Evolutionary conservation across 2,113 vertebrate species (phyloP).

Genomic region (Herpailurus yagouaroundi): DNA sequence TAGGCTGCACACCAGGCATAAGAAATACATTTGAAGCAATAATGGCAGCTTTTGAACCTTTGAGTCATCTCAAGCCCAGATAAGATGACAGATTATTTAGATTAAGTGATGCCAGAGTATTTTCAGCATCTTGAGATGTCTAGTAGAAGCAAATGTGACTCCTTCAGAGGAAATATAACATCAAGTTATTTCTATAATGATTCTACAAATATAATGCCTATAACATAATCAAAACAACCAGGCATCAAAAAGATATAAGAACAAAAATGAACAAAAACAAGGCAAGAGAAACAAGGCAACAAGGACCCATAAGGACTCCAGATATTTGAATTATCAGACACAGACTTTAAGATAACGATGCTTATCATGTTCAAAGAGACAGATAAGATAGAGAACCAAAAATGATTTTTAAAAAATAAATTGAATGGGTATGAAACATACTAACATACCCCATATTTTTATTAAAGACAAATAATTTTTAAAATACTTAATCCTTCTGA

Average conservation of each 20-base stretch:
- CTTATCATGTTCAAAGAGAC: background rate
- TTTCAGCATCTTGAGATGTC: background rate
- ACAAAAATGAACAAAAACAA: background rate
- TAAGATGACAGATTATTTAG: background rate
- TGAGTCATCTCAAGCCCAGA: background rate
- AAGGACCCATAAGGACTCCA: background rate
- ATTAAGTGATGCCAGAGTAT: background rate
- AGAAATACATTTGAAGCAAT: background rate
- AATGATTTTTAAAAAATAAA: background rate
- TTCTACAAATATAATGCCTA: background rate
- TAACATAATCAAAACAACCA: background rate
- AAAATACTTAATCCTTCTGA: background rate
- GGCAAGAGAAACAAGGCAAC: background rate
- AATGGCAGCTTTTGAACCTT: background rate
- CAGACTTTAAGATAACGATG: background rate
- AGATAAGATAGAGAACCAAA: background rate
- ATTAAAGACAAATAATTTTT: background rate
- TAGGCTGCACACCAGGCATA: background rate
- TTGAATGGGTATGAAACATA: background rate
- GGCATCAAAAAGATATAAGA: background rate
- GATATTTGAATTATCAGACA: background rate
- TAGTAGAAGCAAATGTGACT: background rate
- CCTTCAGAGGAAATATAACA: background rate
- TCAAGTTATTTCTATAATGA: constrained; percentile 12
- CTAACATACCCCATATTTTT: background rate